Evolutionary conservation across 1,140 invertebrate genomes (phyloP), one percentile per base, ranked within the genome.

Genomic region (Drosophila carrolli): DNA sequence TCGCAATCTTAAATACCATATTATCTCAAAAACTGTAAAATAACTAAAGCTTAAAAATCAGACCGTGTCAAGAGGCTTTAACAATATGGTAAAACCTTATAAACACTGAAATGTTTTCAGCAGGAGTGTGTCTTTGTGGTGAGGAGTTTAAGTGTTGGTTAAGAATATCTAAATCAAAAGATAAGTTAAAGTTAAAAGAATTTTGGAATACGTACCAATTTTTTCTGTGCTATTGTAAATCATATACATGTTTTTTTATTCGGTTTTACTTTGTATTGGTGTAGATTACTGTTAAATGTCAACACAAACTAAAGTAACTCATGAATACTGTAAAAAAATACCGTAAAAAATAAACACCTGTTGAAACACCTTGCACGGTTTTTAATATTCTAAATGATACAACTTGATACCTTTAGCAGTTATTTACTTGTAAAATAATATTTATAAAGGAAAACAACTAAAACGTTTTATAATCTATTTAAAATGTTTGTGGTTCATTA

Each of bases 161-260:
- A 58, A 51, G 47, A 66, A 47, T 70, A 50, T 47, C 16, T 2
- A 86, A 86, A 86, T 65, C n/a, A 88, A 56, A 88, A 76, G 56
- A 27, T 61, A 76, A 23, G 23, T 23, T 73, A 62, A 66, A 88
- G 53, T 62, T 70, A 44, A 75, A 63, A 78, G 76, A 91, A 91
- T 91, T 91, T 91, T 91, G 85, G 91, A 90, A 91, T 91, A 91
- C 90, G 57, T 91, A 91, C 90, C 90, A 91, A 91, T 91, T 77
- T 61, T 72, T 78, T 74, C 61, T 88, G 85, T 83, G 90, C 81
- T 91, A 58, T 79, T 88, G 62, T 79, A 62, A 82, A 82, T 76
- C 54, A 75, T 75, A 82, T 75, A 51, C 66, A 57, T 56, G 61
- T 46, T 51, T 59, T 78, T 46, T 62, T 71, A 56, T 50, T 56